Base-by-base conservation (phyloP, 53 echinoderm and acorn worm species). In the Mesocentrotus franciscanus region DNA sequence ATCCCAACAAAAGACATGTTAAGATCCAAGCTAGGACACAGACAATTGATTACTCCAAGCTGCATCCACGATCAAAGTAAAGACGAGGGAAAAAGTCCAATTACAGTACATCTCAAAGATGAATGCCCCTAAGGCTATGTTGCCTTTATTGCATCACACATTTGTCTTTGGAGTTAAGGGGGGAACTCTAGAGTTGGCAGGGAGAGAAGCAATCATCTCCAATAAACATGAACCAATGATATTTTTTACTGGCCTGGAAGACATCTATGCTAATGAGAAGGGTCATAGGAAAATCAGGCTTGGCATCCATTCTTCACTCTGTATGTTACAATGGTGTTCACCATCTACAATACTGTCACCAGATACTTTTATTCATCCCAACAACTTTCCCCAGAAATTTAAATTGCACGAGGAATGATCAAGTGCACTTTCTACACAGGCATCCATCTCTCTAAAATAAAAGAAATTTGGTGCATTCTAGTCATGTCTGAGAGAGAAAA, bases 41-140 rank as follows among this genome's bases (percentile, higher is more conserved):
- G 58, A 27, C 87, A 87, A 87, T 87, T 87, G 59, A 87, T 87
- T 87, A 87, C 87, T 57, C 87, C 42, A 87, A 11, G 87, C 87
- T 11, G 87, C 56, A 27, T 27, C 29, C 58, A 14, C 10, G 14
- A n/a, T 56, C 87, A 58, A 87, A 87, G 58, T 59, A 29, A 87
- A n/a, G 87, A 58, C 12, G 87, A 29, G 87, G 34, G 57, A 87
- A 84, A 87, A 58, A 58, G 34, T 87, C 57, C 87, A 87, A 87
- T 87, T 87, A 87, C n/a, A 87, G 87, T 87, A 56, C 58, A 87
- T 58, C 58, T 87, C 87, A 87, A 87, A 87, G 87, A 87, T 58
- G 87, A 87, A 87, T 58, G 58, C 87, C 87, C 58, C 58, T 59
- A n/a, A 39, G 87, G 87, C 56, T 87, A 87, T 87, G 58, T 9